Percentiles rank a stretch among this genome's conserved stretches.
Conservation (phyloP, 1,140 invertebrate genomes). For the Lysiphlebus fabarum region DNA sequence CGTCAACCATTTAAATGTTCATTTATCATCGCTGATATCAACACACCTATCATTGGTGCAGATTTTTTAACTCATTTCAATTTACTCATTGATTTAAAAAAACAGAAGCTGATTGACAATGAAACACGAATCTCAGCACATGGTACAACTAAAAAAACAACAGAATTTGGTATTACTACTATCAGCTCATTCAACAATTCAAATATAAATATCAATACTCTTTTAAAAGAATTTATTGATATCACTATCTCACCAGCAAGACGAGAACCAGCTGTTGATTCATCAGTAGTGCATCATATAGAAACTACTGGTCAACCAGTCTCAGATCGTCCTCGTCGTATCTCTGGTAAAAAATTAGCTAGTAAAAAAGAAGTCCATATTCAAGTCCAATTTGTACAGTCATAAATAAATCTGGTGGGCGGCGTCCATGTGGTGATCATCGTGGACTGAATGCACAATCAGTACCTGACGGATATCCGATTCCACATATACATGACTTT, state of each 20-base stretch:
- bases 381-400: conserved; percentile 42
- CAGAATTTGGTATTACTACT: conserved; percentile 6
- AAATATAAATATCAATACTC: background rate
- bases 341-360: conserved; percentile 30
- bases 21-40: conserved; percentile 26
- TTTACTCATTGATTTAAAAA: conserved; percentile 24
- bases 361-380: conserved; percentile 38
- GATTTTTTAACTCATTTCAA: conserved; percentile 26
- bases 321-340: conserved; percentile 25
- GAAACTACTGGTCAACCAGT: conserved; percentile 32
- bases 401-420: conserved; percentile 36
- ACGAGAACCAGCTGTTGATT: background rate
- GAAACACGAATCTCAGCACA: background rate
- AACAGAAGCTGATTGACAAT: conserved; percentile 18
- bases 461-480: conserved; percentile 35
- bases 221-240: conserved; percentile 1
- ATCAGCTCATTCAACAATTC: background rate
- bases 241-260: background rate
- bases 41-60: conserved; percentile 26
- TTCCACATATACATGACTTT: conserved; percentile 36
- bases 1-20: conserved; percentile 11
- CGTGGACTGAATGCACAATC: conserved; percentile 40
- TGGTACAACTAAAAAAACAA: conserved; percentile 1
- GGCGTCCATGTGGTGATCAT: conserved; percentile 42
- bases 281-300: conserved; percentile 18